These are phyloP conservation scores for Catharus fuscescens DNA, from an alignment of 2,113 vertebrate genomes.

Conservation along the genomic window DNA sequence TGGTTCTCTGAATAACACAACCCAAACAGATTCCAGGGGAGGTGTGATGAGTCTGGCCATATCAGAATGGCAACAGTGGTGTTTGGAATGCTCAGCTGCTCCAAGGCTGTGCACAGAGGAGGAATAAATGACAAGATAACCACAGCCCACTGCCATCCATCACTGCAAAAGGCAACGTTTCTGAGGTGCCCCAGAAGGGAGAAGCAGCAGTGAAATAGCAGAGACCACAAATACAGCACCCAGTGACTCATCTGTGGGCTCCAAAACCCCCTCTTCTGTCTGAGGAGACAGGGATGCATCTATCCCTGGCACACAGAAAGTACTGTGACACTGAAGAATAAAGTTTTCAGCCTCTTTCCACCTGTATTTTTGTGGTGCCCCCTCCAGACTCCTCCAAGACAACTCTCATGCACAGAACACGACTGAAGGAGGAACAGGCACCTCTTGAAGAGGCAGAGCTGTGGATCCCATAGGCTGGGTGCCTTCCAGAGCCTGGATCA, in stretches of 20 bases:
- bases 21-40: not conserved
- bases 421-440: not conserved
- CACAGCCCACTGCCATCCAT: not conserved
- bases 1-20: not conserved
- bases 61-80: accelerated
- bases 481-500: not conserved
- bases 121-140: not conserved
- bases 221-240: not conserved
- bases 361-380: not conserved
- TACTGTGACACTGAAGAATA: not conserved
- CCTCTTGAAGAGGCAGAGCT: not conserved
- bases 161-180: not conserved
- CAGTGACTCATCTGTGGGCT: not conserved
- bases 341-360: not conserved
- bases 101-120: not conserved
- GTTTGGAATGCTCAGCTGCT: not conserved
- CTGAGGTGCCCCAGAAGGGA: not conserved
- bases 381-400: not conserved
- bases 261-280: not conserved
- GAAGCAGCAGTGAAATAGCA: not conserved
- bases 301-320: not conserved
- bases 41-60: accelerated
- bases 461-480: accelerated
- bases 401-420: not conserved
- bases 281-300: not conserved